phyloP scores from a whole-genome alignment of 2,888 invertebrate species.

The Amblyteles armatorius region DNA sequence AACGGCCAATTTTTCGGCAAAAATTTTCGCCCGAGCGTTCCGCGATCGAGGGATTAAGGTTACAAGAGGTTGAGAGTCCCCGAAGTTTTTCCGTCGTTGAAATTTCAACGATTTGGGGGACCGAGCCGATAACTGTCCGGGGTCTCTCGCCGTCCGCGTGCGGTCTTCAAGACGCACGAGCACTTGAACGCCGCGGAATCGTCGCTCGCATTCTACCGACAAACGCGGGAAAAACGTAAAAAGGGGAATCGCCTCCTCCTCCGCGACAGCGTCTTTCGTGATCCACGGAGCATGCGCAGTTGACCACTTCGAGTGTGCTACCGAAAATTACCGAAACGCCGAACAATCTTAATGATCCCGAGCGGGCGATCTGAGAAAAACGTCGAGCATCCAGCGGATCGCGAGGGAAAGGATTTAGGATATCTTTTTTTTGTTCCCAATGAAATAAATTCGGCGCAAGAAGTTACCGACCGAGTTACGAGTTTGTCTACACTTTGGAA shows the following conservation, averaged over 20 bases:
- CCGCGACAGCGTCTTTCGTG: not conserved
- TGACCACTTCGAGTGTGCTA: constrained; percentile 50
- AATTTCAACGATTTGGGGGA: constrained; percentile 66
- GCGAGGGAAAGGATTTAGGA: not conserved
- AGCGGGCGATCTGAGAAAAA: constrained; percentile 28
- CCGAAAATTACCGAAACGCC: constrained; percentile 72
- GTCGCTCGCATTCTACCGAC: constrained; percentile 62
- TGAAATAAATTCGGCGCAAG: not conserved
- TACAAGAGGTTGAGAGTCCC: constrained; percentile 45
- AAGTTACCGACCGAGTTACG: not conserved
- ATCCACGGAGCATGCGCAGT: constrained; percentile 9
- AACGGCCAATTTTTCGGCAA: constrained; percentile 18
- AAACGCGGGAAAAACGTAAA: constrained; percentile 64
- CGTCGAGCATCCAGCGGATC: constrained; percentile 51
- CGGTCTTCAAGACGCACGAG: constrained; percentile 24
- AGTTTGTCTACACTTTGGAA: not conserved
- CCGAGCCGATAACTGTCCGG: constrained; percentile 55
- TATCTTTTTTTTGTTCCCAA: constrained; percentile 45
- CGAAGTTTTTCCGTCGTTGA: constrained; percentile 63
- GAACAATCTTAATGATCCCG: constrained; percentile 69
- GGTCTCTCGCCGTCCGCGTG: constrained; percentile 57
- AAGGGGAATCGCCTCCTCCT: constrained; percentile 49
- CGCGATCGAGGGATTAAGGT: constrained; percentile 5
- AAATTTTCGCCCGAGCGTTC: constrained; percentile 14
- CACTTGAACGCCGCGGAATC: constrained; percentile 20